These are phyloP conservation scores for Linurgus olivaceus DNA, from an alignment of 2,797 vertebrate genomes.

Conservation along the genomic window DNA sequence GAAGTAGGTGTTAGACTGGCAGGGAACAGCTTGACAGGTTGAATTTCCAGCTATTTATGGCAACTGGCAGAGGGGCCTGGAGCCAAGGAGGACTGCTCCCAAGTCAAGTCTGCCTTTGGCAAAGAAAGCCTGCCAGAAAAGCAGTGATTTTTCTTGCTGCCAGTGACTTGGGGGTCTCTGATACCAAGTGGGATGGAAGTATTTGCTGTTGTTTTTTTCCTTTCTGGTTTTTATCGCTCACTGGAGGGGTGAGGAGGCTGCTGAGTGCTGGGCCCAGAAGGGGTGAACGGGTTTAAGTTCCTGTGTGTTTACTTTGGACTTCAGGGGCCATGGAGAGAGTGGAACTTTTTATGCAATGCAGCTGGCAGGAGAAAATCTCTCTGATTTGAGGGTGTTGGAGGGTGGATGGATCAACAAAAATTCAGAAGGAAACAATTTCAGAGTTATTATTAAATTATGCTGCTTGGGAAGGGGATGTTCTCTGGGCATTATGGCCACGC, in stretches of 20 bases:
- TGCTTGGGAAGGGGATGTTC: background rate
- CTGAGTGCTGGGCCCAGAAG: background rate
- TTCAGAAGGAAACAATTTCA: background rate
- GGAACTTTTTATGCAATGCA: background rate
- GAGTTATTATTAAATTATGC: background rate
- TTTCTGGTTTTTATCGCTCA: background rate
- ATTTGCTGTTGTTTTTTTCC: background rate
- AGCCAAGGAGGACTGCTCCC: background rate
- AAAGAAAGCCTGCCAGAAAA: background rate
- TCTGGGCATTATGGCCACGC: background rate
- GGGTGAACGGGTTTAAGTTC: background rate
- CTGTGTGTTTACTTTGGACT: conserved; percentile 23
- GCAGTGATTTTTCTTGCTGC: background rate
- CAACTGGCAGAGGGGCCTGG: background rate
- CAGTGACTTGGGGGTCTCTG: background rate
- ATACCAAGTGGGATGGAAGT: background rate
- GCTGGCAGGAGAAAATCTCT: background rate
- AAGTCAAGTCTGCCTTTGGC: background rate
- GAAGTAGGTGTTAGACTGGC: conserved; percentile 38
- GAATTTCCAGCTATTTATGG: conserved; percentile 44
- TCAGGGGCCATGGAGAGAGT: background rate
- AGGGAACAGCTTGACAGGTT: conserved; percentile 40
- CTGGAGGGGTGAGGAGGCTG: background rate
- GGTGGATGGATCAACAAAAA: background rate
- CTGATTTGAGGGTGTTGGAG: background rate